Percentiles rank a stretch among this genome's conserved stretches.
These are phyloP conservation scores for Neoarius graeffei DNA, from an alignment of 2,113 vertebrate genomes.

Conservation along the genomic window DNA sequence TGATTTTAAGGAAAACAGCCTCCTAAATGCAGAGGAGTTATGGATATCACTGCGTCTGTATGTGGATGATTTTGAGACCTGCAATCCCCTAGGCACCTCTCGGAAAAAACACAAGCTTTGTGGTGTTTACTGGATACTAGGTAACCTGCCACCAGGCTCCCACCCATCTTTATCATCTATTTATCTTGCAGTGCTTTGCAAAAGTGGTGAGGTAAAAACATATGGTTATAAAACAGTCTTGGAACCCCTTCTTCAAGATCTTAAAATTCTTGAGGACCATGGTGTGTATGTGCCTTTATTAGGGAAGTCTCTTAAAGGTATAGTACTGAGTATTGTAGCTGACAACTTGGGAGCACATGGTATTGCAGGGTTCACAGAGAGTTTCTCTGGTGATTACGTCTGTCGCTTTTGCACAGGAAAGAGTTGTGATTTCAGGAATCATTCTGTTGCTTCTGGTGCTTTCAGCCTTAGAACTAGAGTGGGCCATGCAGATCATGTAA, in stretches of 20 bases:
- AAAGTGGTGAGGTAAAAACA: too few relatives aligned
- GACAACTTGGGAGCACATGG: not conserved
- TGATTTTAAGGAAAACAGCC: constrained; percentile 33
- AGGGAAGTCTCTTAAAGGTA: not conserved
- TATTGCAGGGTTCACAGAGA: not conserved
- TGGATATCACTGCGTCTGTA: not conserved
- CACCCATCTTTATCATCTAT: not conserved
- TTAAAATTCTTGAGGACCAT: too few relatives aligned
- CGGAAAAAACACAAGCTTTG: not conserved
- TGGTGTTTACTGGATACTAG: not conserved
- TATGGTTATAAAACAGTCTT: too few relatives aligned
- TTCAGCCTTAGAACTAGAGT: too few relatives aligned
- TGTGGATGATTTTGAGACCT: not conserved
- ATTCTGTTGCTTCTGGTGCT: too few relatives aligned
- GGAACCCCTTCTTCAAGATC: too few relatives aligned
- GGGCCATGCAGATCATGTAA: too few relatives aligned
- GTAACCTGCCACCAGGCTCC: not conserved
- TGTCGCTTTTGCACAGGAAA: not conserved
- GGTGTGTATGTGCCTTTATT: not conserved
- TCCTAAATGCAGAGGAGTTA: not conserved
- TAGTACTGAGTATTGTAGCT: not conserved
- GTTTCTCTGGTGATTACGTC: too few relatives aligned
- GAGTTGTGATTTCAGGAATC: not conserved
- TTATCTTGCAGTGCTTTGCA: too few relatives aligned
- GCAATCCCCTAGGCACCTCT: not conserved